Percentiles rank a stretch among this genome's conserved stretches.
Evolutionary conservation across 2,113 vertebrate genomes (phyloP).

Genomic region (Hippocampus mohnikei): DNA sequence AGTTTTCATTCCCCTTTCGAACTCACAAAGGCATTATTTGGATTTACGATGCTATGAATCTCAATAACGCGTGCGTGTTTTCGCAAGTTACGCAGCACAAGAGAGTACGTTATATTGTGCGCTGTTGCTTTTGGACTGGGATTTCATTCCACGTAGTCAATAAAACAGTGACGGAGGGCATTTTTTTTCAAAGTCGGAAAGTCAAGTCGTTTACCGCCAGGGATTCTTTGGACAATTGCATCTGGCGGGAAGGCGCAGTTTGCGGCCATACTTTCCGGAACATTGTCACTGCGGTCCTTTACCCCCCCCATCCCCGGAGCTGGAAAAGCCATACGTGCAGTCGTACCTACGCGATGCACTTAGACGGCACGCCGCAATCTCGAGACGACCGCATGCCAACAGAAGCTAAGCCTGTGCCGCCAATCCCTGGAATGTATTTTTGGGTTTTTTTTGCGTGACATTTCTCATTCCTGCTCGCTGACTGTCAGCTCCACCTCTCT

Average conservation of each 20-base stretch:
- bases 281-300: conserved; percentile 20
- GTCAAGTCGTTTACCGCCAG: neutral
- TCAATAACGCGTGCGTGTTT: neutral
- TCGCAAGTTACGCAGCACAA: neutral
- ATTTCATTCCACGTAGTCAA: neutral
- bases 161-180: neutral
- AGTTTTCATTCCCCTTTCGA: neutral
- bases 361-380: conserved; percentile 15
- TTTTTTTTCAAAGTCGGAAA: neutral
- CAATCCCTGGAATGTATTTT: conserved; percentile 24
- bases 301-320: neutral
- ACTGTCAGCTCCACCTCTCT: conserved; percentile 60
- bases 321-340: conserved; percentile 9
- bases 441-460: conserved; percentile 35
- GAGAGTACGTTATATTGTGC: neutral
- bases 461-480: conserved; percentile 64
- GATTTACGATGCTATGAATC: neutral
- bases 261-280: conserved; percentile 18
- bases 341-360: neutral
- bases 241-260: conserved; percentile 14
- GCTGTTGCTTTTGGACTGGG: neutral
- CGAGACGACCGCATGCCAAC: too few relatives aligned
- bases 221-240: conserved; percentile 3
- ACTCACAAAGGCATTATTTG: neutral
- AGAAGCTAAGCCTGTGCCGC: conserved; percentile 54